phyloP scores from a whole-genome alignment of 64 coral and sea anemone genomes.

The Cladopsammia gracilis region DNA sequence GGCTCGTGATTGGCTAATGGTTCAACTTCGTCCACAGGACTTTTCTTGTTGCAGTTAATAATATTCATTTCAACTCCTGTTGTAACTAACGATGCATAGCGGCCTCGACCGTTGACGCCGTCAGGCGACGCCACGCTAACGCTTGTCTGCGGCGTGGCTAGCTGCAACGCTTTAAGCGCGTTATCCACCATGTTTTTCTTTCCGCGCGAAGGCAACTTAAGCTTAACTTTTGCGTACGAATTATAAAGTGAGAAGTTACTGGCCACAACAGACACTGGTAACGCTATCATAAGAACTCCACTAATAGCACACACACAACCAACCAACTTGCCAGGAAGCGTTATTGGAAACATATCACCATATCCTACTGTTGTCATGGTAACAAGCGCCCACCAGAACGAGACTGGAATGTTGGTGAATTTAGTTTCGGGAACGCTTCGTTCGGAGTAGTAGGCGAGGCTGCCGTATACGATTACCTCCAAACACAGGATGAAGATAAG shows the following conservation, averaged over 20 bases:
- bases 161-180: constrained; percentile 86
- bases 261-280: constrained; percentile 94
- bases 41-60: constrained; percentile 34
- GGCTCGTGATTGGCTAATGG: constrained; percentile 39
- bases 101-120: constrained; percentile 31
- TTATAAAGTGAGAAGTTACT: constrained; percentile 96
- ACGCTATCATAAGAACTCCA: constrained; percentile 91
- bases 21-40: constrained; percentile 3
- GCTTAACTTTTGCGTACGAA: constrained; percentile 93
- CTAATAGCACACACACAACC: constrained; percentile 88
- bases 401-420: constrained; percentile 86
- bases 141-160: constrained; percentile 84
- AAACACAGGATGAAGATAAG: constrained; percentile 93
- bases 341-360: constrained; percentile 89
- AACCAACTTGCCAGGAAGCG: constrained; percentile 81
- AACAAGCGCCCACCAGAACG: constrained; percentile 98
- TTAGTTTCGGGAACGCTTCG: constrained; percentile 51
- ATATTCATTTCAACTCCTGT: constrained; percentile 28
- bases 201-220: constrained; percentile 80
- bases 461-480: constrained; percentile 86
- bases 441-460: constrained; percentile 92
- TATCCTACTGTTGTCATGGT: constrained; percentile 99
- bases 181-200: constrained; percentile 89
- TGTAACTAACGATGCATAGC: constrained; percentile 21
- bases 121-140: constrained; percentile 73